These are phyloP conservation scores for Oreochromis aureus DNA, from an alignment of 2,113 vertebrate species.

Conservation along the genomic window DNA sequence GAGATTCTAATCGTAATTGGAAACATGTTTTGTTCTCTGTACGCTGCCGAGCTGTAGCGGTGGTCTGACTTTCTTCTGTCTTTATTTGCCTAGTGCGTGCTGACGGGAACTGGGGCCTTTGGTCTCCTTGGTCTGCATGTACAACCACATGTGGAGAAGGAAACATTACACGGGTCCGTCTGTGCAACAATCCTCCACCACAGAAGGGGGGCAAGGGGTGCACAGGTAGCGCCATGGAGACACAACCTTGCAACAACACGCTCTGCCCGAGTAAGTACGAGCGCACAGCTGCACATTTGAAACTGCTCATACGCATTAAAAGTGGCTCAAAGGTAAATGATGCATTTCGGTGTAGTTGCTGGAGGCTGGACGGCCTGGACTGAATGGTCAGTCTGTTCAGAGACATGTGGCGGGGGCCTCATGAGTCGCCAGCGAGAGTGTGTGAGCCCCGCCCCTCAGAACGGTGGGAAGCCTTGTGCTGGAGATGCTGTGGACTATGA, in stretches of 20 bases:
- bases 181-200: constrained; percentile 88
- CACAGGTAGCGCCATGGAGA: constrained; percentile 79
- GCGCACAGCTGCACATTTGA: neutral
- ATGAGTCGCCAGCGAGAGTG: constrained; percentile 82
- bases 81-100: constrained; percentile 73
- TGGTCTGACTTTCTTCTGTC: neutral
- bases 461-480: constrained; percentile 82
- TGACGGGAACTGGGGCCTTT: constrained; percentile 90
- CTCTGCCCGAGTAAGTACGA: constrained; percentile 82
- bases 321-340: neutral
- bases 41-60: neutral
- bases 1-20: constrained; percentile 16
- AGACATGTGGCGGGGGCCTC: constrained; percentile 88
- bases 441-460: constrained; percentile 81
- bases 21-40: constrained; percentile 15
- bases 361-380: constrained; percentile 93
- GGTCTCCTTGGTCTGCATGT: constrained; percentile 96
- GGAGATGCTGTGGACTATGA: constrained; percentile 82
- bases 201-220: constrained; percentile 85
- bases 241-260: constrained; percentile 73
- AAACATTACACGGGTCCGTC: constrained; percentile 84
- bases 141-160: constrained; percentile 88
- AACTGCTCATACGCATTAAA: neutral
- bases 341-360: constrained; percentile 71
- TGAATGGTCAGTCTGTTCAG: constrained; percentile 85